A percentile compares a stretch with the other conserved stretches of the same genome.
phyloP scores from a whole-genome alignment of 2,888 invertebrate genomes.

The Amorpha juglandis region DNA sequence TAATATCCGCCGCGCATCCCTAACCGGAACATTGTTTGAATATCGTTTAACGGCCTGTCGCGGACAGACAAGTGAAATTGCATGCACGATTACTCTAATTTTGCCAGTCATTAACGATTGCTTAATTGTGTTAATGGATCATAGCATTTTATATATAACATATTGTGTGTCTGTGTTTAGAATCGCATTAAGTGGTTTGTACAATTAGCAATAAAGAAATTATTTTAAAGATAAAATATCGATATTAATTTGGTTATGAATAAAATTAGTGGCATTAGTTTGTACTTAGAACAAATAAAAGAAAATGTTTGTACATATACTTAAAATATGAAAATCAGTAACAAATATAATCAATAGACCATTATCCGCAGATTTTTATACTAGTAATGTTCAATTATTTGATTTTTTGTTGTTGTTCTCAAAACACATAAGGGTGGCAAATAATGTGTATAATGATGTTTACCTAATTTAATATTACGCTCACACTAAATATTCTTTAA shows the following conservation, averaged over 20 bases:
- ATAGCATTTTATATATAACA: background rate
- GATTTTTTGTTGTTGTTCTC: no score
- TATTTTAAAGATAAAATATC: no score
- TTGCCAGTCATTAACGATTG: constrained; percentile 21
- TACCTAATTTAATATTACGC: background rate
- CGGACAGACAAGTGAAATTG: constrained; percentile 21
- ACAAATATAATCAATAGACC: no score
- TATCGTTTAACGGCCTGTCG: constrained; percentile 19
- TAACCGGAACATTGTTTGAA: constrained; percentile 19
- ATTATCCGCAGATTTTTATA: no score
- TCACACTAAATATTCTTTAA: background rate
- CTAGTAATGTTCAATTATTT: no score
- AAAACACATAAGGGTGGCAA: background rate
- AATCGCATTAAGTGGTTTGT: background rate
- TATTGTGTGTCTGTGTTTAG: constrained; percentile 3
- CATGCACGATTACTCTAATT: constrained; percentile 22
- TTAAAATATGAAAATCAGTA: no score
- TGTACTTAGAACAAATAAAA: no score
- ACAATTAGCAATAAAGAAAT: background rate
- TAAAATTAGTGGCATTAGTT: no score
- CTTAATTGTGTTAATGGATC: constrained; percentile 14
- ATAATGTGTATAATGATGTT: background rate
- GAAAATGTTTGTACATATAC: no score
- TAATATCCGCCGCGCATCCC: constrained; percentile 9
- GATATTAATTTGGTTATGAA: no score